These are phyloP conservation scores for Julus scandinavius DNA, from an alignment of 2,888 invertebrate genomes.

Conservation along the genomic window DNA sequence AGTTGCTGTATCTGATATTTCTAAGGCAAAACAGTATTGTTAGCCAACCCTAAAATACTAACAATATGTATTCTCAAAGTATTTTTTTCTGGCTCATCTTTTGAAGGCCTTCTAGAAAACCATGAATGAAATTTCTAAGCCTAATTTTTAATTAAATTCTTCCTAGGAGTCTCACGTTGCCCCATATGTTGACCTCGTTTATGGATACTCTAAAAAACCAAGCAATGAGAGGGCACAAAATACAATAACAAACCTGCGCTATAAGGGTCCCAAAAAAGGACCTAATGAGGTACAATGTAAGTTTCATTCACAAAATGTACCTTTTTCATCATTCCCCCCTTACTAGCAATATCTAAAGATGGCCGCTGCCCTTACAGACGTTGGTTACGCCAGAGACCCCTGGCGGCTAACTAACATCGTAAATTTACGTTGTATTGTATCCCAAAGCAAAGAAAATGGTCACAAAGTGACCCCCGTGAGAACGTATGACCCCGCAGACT, in stretches of 20 bases:
- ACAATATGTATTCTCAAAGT: neutral
- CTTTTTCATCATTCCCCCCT: neutral
- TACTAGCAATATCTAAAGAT: neutral
- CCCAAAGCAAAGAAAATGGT: neutral
- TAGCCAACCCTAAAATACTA: neutral
- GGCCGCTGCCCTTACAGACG: neutral
- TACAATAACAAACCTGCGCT: neutral
- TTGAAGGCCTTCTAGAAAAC: neutral
- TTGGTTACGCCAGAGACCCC: neutral
- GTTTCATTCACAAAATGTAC: constrained; percentile 22
- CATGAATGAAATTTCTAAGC: constrained; percentile 4
- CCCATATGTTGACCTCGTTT: neutral
- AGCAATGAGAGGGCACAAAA: neutral
- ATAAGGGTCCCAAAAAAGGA: neutral
- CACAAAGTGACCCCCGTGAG: constrained; percentile 15
- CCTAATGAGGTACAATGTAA: constrained; percentile 24
- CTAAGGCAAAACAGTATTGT: neutral
- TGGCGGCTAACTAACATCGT: neutral
- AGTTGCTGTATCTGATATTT: neutral
- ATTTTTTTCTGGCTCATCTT: neutral
- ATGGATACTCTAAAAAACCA: neutral
- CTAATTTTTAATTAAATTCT: constrained; percentile 3
- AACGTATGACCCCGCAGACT: constrained; percentile 5
- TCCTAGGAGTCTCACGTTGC: neutral
- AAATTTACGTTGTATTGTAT: neutral